Evolutionary conservation across 1,140 invertebrate genomes (phyloP), one percentile per base, ranked within the genome.

Genomic region (Episyrphus balteatus): DNA sequence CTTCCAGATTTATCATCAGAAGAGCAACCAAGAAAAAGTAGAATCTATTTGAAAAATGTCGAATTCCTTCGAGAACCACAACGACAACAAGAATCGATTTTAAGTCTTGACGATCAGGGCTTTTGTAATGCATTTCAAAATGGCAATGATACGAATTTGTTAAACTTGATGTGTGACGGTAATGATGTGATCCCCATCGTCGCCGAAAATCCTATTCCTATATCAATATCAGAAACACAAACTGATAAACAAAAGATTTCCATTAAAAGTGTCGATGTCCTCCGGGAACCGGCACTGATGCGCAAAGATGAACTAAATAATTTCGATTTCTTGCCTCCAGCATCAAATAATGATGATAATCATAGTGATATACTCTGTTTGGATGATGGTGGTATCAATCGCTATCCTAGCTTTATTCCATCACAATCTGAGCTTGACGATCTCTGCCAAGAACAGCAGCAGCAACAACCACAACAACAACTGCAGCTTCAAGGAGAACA

Each of bases 251-350:
- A 66, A 45, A 66, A 65, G 51, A 66, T 66, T 15, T 66, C 61
- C 5, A 66, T 66, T 11, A 66, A 66, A 43, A 66, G 63, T 44
- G 63, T 66, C 8, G 63, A 66, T 46, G 62, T 66, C 5, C 48
- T 66, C 3, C 45, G 63, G 2, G 61, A 66, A 38, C 59, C 63
- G 1, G 55, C 58, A 0, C 36, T 65, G 33, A 18, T 65, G 46
- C 54, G 59, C 19, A 55, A 55, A 14, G 57, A 26, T 26, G 21
- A 26, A 26, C 21, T 5, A 26, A 26, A 26, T 26, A 26, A 8
- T 8, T 26, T 26, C 21, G 21, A 26, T 26, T 26, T 26, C 21
- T 8, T 26, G 21, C 21, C 21, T 26, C 21, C 21, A 26, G 21
- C 21, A 5, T 8, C 21, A 8, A 26, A 26, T n/a, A n/a, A n/a